phyloP scores from a whole-genome alignment of 2,113 vertebrate species.

The Tyto alba region DNA sequence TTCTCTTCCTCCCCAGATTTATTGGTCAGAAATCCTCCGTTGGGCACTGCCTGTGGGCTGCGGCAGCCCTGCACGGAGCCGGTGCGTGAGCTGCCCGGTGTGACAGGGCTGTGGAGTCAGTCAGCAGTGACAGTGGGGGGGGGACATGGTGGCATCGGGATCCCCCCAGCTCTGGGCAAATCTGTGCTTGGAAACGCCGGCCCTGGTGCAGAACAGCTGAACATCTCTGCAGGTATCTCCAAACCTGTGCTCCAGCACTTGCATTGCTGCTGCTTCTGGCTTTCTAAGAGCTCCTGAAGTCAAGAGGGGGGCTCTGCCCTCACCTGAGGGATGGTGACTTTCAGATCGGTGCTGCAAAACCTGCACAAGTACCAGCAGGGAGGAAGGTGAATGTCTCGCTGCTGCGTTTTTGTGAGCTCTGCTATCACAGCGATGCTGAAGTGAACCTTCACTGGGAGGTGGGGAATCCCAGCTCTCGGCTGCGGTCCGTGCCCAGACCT shows the following conservation, averaged over 20 bases:
- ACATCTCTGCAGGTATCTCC: neutral
- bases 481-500: neutral
- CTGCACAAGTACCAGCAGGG: rapidly evolving
- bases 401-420: neutral
- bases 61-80: rapidly evolving
- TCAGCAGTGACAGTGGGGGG: rapidly evolving
- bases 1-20: neutral
- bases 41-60: rapidly evolving
- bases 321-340: neutral
- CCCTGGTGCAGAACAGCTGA: neutral
- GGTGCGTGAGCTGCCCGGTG: neutral
- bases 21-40: neutral
- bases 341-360: rapidly evolving
- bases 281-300: neutral
- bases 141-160: rapidly evolving
- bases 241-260: neutral
- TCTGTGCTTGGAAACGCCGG: neutral
- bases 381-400: neutral
- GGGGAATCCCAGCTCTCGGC: neutral
- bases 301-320: neutral
- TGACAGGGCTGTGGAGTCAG: rapidly evolving
- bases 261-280: neutral
- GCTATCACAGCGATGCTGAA: neutral
- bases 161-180: neutral
- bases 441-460: rapidly evolving